Percentiles rank a stretch among this genome's conserved stretches.
phyloP scores from a whole-genome alignment of 2,888 invertebrate species.

The Ophonus ardosiacus region DNA sequence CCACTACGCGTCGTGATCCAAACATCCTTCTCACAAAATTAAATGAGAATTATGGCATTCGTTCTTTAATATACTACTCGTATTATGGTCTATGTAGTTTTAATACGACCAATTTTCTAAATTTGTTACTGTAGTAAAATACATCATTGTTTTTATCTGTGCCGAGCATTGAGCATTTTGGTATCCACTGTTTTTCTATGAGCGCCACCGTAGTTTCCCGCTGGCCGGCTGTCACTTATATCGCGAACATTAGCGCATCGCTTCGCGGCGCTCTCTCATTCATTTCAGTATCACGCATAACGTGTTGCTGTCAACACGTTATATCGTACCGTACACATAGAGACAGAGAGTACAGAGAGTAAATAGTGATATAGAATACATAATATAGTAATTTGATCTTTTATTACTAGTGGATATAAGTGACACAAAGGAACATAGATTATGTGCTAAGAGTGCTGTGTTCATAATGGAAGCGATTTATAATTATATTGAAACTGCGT shows the following conservation, averaged over 20 bases:
- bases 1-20: too few species aligned
- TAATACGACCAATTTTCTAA: too few species aligned
- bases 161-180: not conserved
- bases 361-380: not conserved
- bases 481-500: constrained; percentile 56
- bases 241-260: not conserved
- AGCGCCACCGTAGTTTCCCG: not conserved
- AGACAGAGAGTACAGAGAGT: not conserved
- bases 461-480: constrained; percentile 49
- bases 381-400: not conserved
- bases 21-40: too few species aligned
- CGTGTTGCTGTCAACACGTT: not conserved
- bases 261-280: not conserved
- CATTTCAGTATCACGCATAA: not conserved
- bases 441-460: not conserved
- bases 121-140: too few species aligned
- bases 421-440: not conserved
- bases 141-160: too few species aligned
- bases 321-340: too few species aligned
- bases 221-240: not conserved
- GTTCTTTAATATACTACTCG: too few species aligned
- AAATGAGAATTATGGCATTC: too few species aligned
- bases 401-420: not conserved
- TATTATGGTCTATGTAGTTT: too few species aligned
- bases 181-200: not conserved